Evolutionary conservation across 2,888 invertebrate genomes (phyloP), one percentile per base, ranked within the genome.

Genomic region (Argyresthia goedartella): DNA sequence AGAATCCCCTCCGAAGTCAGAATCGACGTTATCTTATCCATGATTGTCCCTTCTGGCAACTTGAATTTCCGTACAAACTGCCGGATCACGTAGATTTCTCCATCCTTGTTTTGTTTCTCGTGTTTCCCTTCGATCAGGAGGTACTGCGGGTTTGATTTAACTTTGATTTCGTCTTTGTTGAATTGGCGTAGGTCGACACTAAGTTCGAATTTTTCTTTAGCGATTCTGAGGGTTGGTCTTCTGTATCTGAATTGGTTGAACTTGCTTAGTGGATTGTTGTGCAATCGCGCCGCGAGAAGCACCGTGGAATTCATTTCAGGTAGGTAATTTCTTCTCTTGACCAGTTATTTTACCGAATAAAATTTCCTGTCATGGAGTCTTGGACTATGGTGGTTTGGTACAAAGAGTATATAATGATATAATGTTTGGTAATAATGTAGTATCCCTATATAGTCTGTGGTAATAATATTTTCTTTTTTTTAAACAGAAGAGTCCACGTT

Each of bases 61-160:
- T 68, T 80, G 55, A 75, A 82, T 58, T 73, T 81, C 11, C 72
- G 66, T 0, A 71, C 60, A 52, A 85, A 82, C 13, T 75, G 71
- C 4, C 75, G 63, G 1, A 76, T 52, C 0, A 77, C 54, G 43
- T 60, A 71, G 6, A 25, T 25, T 25, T 25, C 25, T 0, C 81
- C 81, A 10, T 61, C 61, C 25, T 69, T 62, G 0, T 69, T 71
- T 53, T 71, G 67, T 16, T 67, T 67, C 41, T 82, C 84, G 13
- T 80, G 76, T 54, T 80, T 81, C 0, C 86, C 85, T 65, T 85
- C 79, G 4, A 85, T 69, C 0, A 76, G 55, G 0, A 85, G 68
- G 52, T 70, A 77, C 11, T 81, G 75, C 1, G 69, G 62, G 0
- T 70, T 60, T 0, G 80, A 82, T 55, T 79, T 81, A 0, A 84